Evolutionary conservation across 2,113 vertebrate genomes (phyloP).

Genomic region (Tonatia bakeri): DNA sequence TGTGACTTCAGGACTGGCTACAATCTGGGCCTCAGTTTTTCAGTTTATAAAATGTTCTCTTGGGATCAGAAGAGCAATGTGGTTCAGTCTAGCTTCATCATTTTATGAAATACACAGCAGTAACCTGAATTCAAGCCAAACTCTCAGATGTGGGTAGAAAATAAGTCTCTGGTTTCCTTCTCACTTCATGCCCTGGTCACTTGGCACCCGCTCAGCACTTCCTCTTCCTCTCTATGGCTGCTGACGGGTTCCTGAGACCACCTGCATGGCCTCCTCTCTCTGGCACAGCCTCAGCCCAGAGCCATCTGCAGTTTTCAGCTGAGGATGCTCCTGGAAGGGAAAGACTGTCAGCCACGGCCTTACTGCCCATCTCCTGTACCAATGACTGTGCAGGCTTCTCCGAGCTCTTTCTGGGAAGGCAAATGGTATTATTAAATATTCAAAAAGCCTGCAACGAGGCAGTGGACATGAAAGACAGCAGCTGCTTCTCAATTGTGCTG

Average conservation of each 20-base stretch:
- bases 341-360: background rate
- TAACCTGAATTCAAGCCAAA: background rate
- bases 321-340: background rate
- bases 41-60: background rate
- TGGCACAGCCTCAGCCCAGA: background rate
- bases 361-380: background rate
- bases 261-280: background rate
- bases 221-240: background rate
- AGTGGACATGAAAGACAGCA: slow-evolving; percentile 29
- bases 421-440: slow-evolving; percentile 72
- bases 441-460: slow-evolving; percentile 35
- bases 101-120: background rate
- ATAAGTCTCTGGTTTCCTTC: slow-evolving; percentile 34
- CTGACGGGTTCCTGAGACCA: background rate
- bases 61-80: background rate
- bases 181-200: background rate
- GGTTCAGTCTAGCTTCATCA: background rate
- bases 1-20: background rate
- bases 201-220: background rate
- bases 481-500: slow-evolving; percentile 19
- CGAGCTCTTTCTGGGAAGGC: slow-evolving; percentile 59
- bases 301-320: background rate
- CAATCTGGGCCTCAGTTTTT: background rate
- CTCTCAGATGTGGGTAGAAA: background rate
- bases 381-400: background rate